Evolutionary conservation across 2,113 vertebrate species (phyloP), one percentile per base, ranked within the genome.

Genomic region (Muscicapa adusta): DNA sequence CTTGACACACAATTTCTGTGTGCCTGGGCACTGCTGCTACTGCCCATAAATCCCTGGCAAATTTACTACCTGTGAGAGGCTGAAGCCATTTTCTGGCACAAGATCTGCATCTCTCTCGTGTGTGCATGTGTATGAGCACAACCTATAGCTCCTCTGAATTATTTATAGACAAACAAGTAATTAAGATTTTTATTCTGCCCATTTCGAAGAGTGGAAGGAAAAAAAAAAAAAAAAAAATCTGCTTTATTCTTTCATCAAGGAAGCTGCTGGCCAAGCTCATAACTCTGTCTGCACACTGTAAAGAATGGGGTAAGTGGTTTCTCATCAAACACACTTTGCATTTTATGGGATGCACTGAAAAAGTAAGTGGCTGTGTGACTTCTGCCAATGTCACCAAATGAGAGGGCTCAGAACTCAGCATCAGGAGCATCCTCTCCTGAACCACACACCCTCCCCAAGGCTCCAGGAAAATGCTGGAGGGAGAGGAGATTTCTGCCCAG

Each of bases 141-240:
- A 75, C 85, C 81, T 72, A 68, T 20, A 22, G 78, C 5, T 7
- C 54, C 85, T 38, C 67, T 1, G 14, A 57, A 42, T 94, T 90
- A 96, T 96, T 93, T 85, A 92, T 84, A 62, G 83, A n/a, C 78
- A 94, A 95, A 93, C 91, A 94, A 88, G 88, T 94, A 95, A 95
- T 93, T 95, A 94, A 94, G 88, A 83, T 88, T 96, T 95, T 92
- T 95, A 93, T 94, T 93, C 79, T 63, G 71, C 75, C 60, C 72
- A 43, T 93, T 93, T 74, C 34, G 15, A 79, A 91, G 23, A 28
- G 38, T 6, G 23, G 28, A 48, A 40, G 18, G 6, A 5, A 19
- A 54, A 13, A 26, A 56, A 5, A 19, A 54, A 13, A 26, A 56
- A 13, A 26, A 79, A 91, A 66, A n/a, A 8, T 9, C 31, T 4